Evolutionary conservation across 2,888 invertebrate species (phyloP), one percentile per base, ranked within the genome.

Genomic region (Biston stratarius): DNA sequence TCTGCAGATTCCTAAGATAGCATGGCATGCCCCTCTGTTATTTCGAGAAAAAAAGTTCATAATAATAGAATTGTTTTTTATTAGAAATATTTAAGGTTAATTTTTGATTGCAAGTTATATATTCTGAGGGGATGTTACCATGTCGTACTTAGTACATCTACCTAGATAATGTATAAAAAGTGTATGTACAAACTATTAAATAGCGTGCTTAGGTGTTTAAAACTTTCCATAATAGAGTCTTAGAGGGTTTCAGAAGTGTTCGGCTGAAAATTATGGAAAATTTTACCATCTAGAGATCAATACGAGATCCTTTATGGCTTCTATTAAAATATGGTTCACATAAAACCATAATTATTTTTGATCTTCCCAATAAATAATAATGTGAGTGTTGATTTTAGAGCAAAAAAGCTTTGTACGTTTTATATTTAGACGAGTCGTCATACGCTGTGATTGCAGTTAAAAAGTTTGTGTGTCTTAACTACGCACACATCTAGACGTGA

Each of bases 151-250:
- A 38, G 58, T 55, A 55, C 33, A 55, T 42, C 55, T 58, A 63
- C 70, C 74, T 80, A 76, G 64, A 68, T 75, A 77, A 79, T 76
- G 74, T 81, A 82, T 79, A 79, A 82, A 82, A 80, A 79, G 78
- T 82, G 76, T 83, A 85, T 85, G 74, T 84, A 85, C 84, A 85
- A 80, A 73, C 80, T 79, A 82, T 75, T 74, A 75, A 60, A 76
- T 77, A 81, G 77, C 69, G 72, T 72, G 73, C 64, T 57, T 44
- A 67, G 63, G 64, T 61, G 73, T 77, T 64, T 61, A 56, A 62
- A 72, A 70, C 34, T 67, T 56, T 71, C 61, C 64, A 74, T 67
- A 64, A 61, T 15, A 38, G n/a, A 33, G 24, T n/a, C 38, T n/a
- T 58, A 48, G 14, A 45, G 40, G 40, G 33, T 14, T 40, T 40